Base-by-base conservation (phyloP, 2,113 vertebrate genomes). In the Brachypodius melanocephalos region DNA sequence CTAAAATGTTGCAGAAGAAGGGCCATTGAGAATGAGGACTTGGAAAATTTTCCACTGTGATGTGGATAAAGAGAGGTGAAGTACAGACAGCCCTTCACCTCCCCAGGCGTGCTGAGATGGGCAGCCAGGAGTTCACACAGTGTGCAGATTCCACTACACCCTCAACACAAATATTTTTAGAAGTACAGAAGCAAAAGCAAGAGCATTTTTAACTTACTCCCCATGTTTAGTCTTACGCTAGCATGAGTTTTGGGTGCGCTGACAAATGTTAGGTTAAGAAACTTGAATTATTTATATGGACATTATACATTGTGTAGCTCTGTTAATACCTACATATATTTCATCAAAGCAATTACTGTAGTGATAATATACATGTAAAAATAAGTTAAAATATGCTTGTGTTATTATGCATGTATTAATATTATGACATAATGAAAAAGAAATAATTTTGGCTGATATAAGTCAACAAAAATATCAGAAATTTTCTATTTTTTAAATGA, bases 291-390 rank as follows among this genome's bases (percentile, higher is more conserved):
- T 94, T 97, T 83, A 96, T 54, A 77, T 14, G 80, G 82, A 79
- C 55, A 75, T 95, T 87, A 94, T 85, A 90, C 67, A 67, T 91
- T 79, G 71, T 95, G 85, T 80, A 92, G 42, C 32, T 88, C 54
- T 58, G 90, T 93, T 95, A 95, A 94, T 79, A 88, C 46, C 72
- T 72, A 75, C 75, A 87, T 96, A 69, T 83, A 88, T 93, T 89
- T 91, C 80, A 90, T 88, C 54, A 73, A 57, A 88, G 29, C 25
- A 85, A 58, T 90, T 88, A 54, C 34, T 49, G 34, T 80, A 77
- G 34, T 69, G 22, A 45, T 69, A 88, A 46, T 72, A 75, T 65
- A 52, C 22, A 36, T 73, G 54, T 40, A 79, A 66, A 91, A 85
- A 67, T 31, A 68, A 2, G 8, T 45, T 54, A 54, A 85, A 81